These are phyloP conservation scores for Subacronicta megacephala DNA, from an alignment of 2,888 invertebrate species.

Conservation along the genomic window DNA sequence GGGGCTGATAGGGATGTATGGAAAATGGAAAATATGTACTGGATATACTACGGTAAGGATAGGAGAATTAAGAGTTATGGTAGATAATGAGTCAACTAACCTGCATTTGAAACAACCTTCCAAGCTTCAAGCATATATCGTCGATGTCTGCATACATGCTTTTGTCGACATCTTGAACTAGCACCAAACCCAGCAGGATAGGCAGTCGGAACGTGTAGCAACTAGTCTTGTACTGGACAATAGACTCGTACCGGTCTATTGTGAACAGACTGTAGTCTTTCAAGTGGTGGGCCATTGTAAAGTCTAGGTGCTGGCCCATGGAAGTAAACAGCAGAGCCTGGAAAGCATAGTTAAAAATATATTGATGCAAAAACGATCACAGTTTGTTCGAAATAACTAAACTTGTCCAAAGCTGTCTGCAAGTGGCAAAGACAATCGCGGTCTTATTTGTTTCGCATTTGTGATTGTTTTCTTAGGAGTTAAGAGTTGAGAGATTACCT, in stretches of 20 bases:
- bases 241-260: slow-evolving; percentile 94
- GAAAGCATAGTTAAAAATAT: slow-evolving; percentile 41
- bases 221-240: slow-evolving; percentile 96
- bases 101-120: slow-evolving; percentile 97
- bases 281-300: slow-evolving; percentile 87
- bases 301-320: slow-evolving; percentile 95
- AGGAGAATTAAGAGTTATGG: too few relatives aligned
- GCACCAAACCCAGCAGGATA: slow-evolving; percentile 94
- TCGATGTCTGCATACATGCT: slow-evolving; percentile 93
- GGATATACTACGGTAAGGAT: too few relatives aligned
- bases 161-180: slow-evolving; percentile 92
- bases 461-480: too few relatives aligned
- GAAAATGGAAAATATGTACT: too few relatives aligned
- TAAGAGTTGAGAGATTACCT: too few relatives aligned
- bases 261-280: slow-evolving; percentile 90
- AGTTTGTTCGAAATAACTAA: too few relatives aligned
- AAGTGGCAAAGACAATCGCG: too few relatives aligned
- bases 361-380: too few relatives aligned
- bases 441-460: too few relatives aligned
- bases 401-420: too few relatives aligned
- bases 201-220: slow-evolving; percentile 97
- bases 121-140: slow-evolving; percentile 95
- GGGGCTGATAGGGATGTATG: too few relatives aligned
- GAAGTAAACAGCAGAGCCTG: slow-evolving; percentile 90
- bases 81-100: slow-evolving; percentile 73